These are phyloP conservation scores for Ecliptopera silaceata DNA, from an alignment of 2,888 invertebrate species.

Conservation along the genomic window DNA sequence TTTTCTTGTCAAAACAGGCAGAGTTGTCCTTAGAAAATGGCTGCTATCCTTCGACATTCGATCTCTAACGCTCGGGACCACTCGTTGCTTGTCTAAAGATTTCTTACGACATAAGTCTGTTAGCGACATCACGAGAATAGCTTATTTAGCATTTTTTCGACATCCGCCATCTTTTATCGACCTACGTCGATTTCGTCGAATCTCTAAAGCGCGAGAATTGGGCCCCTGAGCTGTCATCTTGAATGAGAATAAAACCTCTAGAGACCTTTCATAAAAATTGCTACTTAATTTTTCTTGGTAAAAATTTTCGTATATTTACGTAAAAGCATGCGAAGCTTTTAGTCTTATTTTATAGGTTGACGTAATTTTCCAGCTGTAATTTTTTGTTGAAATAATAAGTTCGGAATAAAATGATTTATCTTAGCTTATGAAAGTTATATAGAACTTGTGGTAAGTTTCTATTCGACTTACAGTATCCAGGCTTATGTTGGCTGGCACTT, in stretches of 20 bases:
- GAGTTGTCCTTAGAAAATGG: no score
- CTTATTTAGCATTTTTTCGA: no score
- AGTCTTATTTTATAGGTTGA: slow-evolving; percentile 2
- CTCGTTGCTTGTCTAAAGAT: no score
- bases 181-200: no score
- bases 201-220: no score
- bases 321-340: slow-evolving; percentile 15
- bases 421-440: slow-evolving; percentile 26
- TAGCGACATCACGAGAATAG: no score
- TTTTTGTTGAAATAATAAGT: slow-evolving; percentile 1
- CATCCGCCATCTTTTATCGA: no score
- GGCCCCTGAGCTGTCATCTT: slow-evolving; percentile 23
- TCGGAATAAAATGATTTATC: slow-evolving; percentile 14
- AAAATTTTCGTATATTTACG: slow-evolving; percentile 11
- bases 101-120: no score
- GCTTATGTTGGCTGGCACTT: slow-evolving; percentile 40
- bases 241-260: slow-evolving; percentile 32
- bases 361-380: slow-evolving; percentile 1
- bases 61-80: no score
- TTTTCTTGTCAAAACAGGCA: no score
- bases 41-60: no score
- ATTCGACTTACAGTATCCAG: slow-evolving; percentile 34
- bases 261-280: slow-evolving; percentile 35
- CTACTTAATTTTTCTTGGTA: slow-evolving; percentile 26
- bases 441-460: slow-evolving; percentile 23